Base-by-base conservation (phyloP, 2,113 vertebrate species). In the Macroglossus sobrinus region DNA sequence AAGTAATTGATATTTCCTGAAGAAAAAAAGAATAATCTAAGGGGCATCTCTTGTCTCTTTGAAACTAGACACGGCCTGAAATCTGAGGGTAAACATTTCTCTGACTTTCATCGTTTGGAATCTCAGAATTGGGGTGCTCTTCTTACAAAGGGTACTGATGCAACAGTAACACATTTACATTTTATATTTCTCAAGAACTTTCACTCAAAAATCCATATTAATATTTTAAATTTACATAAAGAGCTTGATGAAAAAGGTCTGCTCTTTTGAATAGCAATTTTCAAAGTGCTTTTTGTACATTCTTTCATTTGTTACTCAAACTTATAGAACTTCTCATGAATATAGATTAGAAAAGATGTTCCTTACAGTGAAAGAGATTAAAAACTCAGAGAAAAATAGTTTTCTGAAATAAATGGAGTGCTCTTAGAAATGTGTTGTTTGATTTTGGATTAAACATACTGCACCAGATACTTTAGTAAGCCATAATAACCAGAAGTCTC, bases 221-320 rank as follows among this genome's bases (percentile, higher is more conserved):
- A 7, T 80, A 75, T 66, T 38, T 90, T 86, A 93, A 82, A 75
- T 72, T 79, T 33, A 89, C 75, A 69, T 84, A n/a, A 81, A 85
- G 78, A 74, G 0, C 61, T 93, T 76, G 11, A 69, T 35, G 13
- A 74, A 75, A 93, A 76, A 92, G 40, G 7, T 5, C 69, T 61
- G 15, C 30, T 87, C 55, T 82, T 96, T 91, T 89, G 55, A 95
- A 93, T 85, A 78, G 40, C 50, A 95, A 82, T 79, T 94, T 94
- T 66, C 40, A 78, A 69, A 57, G 30, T 72, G 26, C 24, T 78
- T 78, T 95, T 55, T 78, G 64, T 80, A 63, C 30, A 84, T 38
- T 64, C 47, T 85, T 85, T 30, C 38, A 95, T 95, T 97, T 79
- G 47, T 94, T 96, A 95, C 84, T 93, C 19, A 63, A 87, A 92